Base-by-base conservation (phyloP, 2,797 vertebrate species). In the Peromyscus nudipes region DNA sequence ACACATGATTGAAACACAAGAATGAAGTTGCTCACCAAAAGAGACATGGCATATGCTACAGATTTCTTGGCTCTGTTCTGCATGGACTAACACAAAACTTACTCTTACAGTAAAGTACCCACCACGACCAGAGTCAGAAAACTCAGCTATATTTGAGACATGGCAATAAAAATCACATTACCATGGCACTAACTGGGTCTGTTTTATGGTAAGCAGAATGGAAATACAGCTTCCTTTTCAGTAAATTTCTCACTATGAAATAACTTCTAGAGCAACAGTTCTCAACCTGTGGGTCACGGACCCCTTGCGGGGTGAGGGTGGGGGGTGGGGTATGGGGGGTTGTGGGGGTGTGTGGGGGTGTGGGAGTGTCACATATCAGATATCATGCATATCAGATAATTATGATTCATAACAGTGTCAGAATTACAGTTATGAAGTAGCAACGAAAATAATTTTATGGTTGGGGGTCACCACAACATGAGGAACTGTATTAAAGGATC, bases 151-250 rank as follows among this genome's bases (percentile, higher is more conserved):
- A 55, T 85, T n/a, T 85, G n/a, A 85, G 49, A 79, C 1, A 37
- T 69, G 87, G 55, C 69, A 92, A 57, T 90, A 89, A 85, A 89
- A 92, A 77, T 82, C 95, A 8, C 0, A 9, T 88, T 62, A 80
- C 37, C 27, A 29, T 81, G 76, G 12, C 43, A 40, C 57, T 31
- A 49, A 40, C 52, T 69, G 31, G 40, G 16, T 69, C 31, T 95
- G 40, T 6, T 71, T 85, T 67, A 31, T 37, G 31, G 52, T 40
- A 31, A 92, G 55, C 10, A 92, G 75, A 71, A 37, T 71, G 52
- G 91, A 34, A 89, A 88, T 77, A 60, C 65, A 88, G 1, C 21
- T 14, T 16, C 11, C 9, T 37, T 34, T 79, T 43, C 10, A 34
- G 16, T n/a, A 86, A 85, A 57, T 89, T 34, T 83, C 11, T 93